Evolutionary conservation across 2,797 vertebrate species (phyloP).

Genomic region (Phoxinus dragarum): DNA sequence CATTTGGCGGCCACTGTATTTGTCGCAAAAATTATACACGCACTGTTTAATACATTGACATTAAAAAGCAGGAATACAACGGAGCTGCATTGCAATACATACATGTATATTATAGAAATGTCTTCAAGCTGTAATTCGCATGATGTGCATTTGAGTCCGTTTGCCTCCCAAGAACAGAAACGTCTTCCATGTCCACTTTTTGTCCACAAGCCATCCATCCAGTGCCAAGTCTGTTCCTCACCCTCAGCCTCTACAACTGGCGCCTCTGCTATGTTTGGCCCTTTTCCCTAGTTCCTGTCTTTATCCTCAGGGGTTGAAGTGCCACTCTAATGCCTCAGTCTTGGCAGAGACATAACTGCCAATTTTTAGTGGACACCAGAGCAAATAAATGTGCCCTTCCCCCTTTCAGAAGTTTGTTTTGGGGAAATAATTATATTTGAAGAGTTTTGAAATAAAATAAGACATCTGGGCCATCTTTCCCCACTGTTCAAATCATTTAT

Average conservation of each 20-base stretch:
- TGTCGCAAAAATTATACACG: not conserved
- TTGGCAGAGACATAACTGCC: slow-evolving; percentile 68
- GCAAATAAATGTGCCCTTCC: slow-evolving; percentile 60
- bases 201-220: slow-evolving; percentile 24
- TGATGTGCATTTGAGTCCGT: not conserved
- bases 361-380: slow-evolving; percentile 68
- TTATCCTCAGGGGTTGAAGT: slow-evolving; percentile 78
- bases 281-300: slow-evolving; percentile 54
- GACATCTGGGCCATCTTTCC: not conserved
- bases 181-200: not conserved
- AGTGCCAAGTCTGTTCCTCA: slow-evolving; percentile 25
- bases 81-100: not conserved
- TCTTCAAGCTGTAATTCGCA: not conserved
- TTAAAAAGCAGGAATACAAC: not conserved
- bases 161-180: not conserved
- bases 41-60: not conserved
- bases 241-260: slow-evolving; percentile 31
- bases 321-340: slow-evolving; percentile 72
- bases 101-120: not conserved
- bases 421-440: not conserved
- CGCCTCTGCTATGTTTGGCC: slow-evolving; percentile 36
- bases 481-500: not conserved
- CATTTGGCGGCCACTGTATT: not conserved
- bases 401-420: not conserved
- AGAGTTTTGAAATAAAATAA: not conserved